These are phyloP conservation scores for Anaspis maculata DNA, from an alignment of 2,888 invertebrate genomes.

Conservation along the genomic window DNA sequence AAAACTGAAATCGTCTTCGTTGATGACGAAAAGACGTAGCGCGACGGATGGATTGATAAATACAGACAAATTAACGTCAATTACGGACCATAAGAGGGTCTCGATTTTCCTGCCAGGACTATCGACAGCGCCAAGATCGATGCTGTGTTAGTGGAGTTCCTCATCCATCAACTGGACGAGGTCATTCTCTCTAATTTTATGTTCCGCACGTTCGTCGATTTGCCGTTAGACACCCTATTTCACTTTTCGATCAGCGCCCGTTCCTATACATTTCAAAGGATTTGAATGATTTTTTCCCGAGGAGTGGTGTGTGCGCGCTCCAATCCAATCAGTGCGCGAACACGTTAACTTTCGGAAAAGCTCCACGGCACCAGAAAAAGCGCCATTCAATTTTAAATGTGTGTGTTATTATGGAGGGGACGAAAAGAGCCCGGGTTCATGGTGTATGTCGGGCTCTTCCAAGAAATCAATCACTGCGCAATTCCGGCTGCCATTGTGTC, in stretches of 20 bases:
- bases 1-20: too few relatives aligned
- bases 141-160: constrained; percentile 27
- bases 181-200: constrained; percentile 23
- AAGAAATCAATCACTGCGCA: too few relatives aligned
- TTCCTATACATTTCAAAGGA: constrained; percentile 11
- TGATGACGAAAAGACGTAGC: too few relatives aligned
- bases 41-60: constrained; percentile 30
- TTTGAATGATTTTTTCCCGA: constrained; percentile 13
- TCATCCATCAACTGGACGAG: constrained; percentile 30
- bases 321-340: constrained; percentile 9
- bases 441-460: too few relatives aligned
- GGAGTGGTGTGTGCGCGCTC: constrained; percentile 4
- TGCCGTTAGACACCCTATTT: constrained; percentile 14
- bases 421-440: too few relatives aligned
- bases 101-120: constrained; percentile 26
- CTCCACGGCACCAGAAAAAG: constrained; percentile 4
- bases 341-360: constrained; percentile 4
- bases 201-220: constrained; percentile 23
- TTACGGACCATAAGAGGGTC: constrained; percentile 30
- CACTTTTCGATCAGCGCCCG: constrained; percentile 13
- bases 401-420: too few relatives aligned
- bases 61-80: constrained; percentile 35
- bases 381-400: too few relatives aligned
- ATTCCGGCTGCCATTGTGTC: too few relatives aligned
- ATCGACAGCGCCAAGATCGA: constrained; percentile 32